Evolutionary conservation across 2,797 vertebrate species (phyloP), one percentile per base, ranked within the genome.

Genomic region (Pseudomugil tenellus): DNA sequence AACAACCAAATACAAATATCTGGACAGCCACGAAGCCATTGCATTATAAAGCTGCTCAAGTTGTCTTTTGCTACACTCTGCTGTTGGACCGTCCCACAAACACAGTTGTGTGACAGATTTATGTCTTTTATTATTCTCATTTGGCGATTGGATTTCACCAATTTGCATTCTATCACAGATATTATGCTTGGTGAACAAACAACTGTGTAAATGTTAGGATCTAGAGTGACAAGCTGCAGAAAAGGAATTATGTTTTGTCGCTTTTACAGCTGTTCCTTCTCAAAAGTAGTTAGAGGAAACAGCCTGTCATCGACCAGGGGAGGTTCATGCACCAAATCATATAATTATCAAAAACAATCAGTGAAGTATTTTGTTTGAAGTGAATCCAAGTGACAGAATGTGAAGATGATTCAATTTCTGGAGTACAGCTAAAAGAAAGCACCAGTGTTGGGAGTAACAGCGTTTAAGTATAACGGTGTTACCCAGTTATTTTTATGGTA

Each of bases 51-150:
- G 56, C 66, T 61, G 52, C 79, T 76, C 63, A 80, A 58, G 8
- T 39, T 71, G 64, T 62, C 74, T 83, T 70, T 78, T 41, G 75
- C 77, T 65, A 71, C 59, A 76, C 58, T 83, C 69, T 52, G 64
- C 63, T 59, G 19, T 58, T 65, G 48, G 37, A 78, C 57, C 60
- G 35, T 78, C 81, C 71, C 56, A 72, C 74, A 80, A 80, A 32
- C 66, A 55, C 43, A 62, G 51, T 59, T 14, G 26, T 46, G 31
- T 29, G 81, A n/a, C n/a, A n/a, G n/a, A n/a, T n/a, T 63, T 76
- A 68, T 6, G 77, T 85, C 49, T 74, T 57, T 81, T 67, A 84
- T 58, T 77, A 64, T 81, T 55, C 52, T 77, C 58, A 43, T 35
- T 59, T 64, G 80, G 80, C n/a, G 19, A 19, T 43, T 43, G 1